Base-by-base conservation (phyloP, 1,140 invertebrate species). In the Platorchestia sp. region DNA sequence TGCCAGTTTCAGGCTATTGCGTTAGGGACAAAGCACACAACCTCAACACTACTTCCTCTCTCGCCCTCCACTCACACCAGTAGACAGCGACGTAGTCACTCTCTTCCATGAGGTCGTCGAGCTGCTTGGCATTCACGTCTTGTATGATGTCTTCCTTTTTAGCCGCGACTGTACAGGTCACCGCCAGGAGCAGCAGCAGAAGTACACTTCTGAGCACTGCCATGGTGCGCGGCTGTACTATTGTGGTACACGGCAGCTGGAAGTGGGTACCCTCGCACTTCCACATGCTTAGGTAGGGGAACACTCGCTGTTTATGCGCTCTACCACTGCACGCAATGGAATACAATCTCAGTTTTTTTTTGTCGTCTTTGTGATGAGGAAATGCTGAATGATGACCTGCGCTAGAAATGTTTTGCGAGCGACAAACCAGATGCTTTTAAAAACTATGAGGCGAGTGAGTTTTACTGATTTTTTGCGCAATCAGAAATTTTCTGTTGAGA, bases 1-100 rank as follows among this genome's bases (percentile, higher is more conserved):
- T 22, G 10, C 36, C 59, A 75, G 27, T 19, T 75, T 75, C 1
- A 75, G 27, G 10, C 14, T 27, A 3, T 75, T 6, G 7, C 36
- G 59, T 75, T 10, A 3, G 59, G 14, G 27, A 1, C 7, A 3
- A 75, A 75, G 14, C 27, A 36, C 59, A 3, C 36, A 75, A 51
- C 19, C 47, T 10, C 19, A 51, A 51, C 6, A 51, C 7, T 19
- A 51, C 7, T 51, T 51, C 59, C 14, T 10, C 59, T 27, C 59
- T 75, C 59, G 27, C 27, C 36, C 41, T 42, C 93, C 97, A 98
- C 99, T 99, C 98, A 99, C 99, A 99, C 98, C 99, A 99, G 97
- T 98, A 99, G 97, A 99, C 99, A 97, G 99, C 99, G 97, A 99
- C 98, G 98, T 98, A 99, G 97, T 99, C 98, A 98, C 99, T 99